Base-by-base conservation (phyloP, 1,140 invertebrate species). In the Drosophila kikkawai region DNA sequence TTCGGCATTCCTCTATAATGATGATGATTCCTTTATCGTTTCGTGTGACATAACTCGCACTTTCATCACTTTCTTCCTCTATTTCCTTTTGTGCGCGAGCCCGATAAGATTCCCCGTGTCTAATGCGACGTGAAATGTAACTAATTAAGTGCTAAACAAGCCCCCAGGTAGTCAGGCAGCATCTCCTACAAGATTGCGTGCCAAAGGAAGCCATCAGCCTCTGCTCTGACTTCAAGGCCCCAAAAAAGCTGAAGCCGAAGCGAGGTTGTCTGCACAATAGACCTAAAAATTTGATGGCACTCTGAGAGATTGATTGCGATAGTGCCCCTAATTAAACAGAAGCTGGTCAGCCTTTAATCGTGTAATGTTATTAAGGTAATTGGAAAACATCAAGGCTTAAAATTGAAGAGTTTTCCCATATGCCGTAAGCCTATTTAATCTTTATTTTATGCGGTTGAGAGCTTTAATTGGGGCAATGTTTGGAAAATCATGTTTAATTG, bases 71-170 rank as follows among this genome's bases (percentile, higher is more conserved):
- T 55, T 34, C 45, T 37, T 55, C 19, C 67, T 75, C 79, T 64
- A 80, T 75, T 53, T 22, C 79, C 63, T 36, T 63, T 80, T 75
- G 69, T 69, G 70, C 26, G 42, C 4, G 7, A 13, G n/a, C 32
- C 13, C 50, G 53, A 56, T 56, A 56, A 39, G 53, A 56, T 56
- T 15, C 19, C 53, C 15, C 39, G 53, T 56, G 34, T 26, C 36
- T 56, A 56, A 56, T 56, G 53, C 53, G 53, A 26, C 53, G 53
- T 56, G 36, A 56, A 56, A 56, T 56, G 59, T 48, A 47, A 65
- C 69, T 82, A 82, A 82, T 82, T 82, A 82, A 75, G 75, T 82
- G 80, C 53, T 57, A 75, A 82, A 56, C 69, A 69, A 75, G 64
- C n/a, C 60, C 17, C 19, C 19, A 39, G 53, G 53, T 56, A 39